Conservation (phyloP, 2,888 invertebrate species). For the Zygogramma bicolorata region DNA sequence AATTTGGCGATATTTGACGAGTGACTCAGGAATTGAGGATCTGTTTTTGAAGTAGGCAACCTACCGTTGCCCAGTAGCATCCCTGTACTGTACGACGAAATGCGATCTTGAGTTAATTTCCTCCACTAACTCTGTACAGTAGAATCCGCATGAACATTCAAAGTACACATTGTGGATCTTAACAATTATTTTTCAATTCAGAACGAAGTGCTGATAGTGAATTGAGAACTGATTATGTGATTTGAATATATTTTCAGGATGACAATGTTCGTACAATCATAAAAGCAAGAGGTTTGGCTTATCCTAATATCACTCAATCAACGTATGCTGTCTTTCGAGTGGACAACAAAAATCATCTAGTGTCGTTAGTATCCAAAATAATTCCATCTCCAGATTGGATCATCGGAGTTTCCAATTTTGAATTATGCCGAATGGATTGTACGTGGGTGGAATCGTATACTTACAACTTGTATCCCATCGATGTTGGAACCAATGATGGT, state of each 20-base stretch:
- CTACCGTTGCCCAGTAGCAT: no score
- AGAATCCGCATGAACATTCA: no score
- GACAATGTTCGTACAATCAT: constrained; percentile 89
- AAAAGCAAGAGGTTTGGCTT: constrained; percentile 90
- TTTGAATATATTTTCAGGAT: constrained; percentile 72
- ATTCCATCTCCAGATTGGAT: constrained; percentile 98
- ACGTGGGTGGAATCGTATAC: constrained; percentile 85
- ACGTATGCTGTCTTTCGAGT: constrained; percentile 89
- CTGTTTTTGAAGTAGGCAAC: no score
- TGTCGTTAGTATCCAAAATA: constrained; percentile 93
- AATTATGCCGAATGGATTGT: constrained; percentile 88
- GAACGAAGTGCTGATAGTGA: not conserved
- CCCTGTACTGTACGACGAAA: no score
- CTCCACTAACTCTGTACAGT: no score
- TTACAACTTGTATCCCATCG: constrained; percentile 91
- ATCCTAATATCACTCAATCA: constrained; percentile 85
- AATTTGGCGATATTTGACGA: no score
- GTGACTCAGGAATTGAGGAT: no score
- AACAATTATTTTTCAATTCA: not conserved
- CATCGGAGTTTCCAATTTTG: constrained; percentile 89
- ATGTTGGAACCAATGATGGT: constrained; percentile 93
- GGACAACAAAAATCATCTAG: constrained; percentile 88
- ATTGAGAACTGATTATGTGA: no score
- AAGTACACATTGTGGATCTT: no score
- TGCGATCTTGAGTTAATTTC: no score